These are phyloP conservation scores for Brachycybe producta DNA, from an alignment of 2,888 invertebrate genomes.

Conservation along the genomic window DNA sequence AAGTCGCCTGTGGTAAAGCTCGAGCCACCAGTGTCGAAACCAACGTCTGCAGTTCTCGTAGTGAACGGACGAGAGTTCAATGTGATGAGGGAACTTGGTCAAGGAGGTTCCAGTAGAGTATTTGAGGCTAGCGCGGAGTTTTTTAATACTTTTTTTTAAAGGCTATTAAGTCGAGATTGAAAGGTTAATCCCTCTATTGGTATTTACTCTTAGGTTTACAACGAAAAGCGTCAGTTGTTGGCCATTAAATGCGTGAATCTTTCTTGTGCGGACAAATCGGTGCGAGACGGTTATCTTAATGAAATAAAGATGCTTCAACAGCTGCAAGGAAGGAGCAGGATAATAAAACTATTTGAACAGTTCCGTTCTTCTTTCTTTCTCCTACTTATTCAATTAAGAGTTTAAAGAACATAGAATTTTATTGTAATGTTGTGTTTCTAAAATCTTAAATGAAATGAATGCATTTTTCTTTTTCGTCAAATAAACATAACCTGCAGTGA, in stretches of 20 bases:
- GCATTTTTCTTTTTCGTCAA: too few relatives aligned
- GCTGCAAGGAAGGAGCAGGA: conserved; percentile 65
- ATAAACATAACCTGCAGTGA: conserved; percentile 3
- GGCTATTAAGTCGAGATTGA: not conserved
- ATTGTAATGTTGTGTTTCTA: not conserved
- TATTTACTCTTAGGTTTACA: conserved; percentile 51
- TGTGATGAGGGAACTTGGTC: conserved; percentile 60
- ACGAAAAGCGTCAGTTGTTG: conserved; percentile 44
- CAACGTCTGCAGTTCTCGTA: too few relatives aligned
- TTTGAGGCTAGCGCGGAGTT: conserved; percentile 34
- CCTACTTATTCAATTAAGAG: too few relatives aligned
- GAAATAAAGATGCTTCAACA: conserved; percentile 71
- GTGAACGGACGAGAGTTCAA: conserved; percentile 62
- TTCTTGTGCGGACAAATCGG: conserved; percentile 50
- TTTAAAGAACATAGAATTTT: not conserved
- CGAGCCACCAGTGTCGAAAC: too few relatives aligned
- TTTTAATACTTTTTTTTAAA: not conserved
- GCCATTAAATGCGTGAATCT: conserved; percentile 78
- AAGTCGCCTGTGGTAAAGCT: too few relatives aligned
- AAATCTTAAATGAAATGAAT: conserved; percentile 1
- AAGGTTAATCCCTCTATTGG: not conserved
- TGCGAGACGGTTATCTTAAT: conserved; percentile 68
- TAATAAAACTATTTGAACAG: conserved; percentile 77
- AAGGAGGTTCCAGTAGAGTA: conserved; percentile 83
- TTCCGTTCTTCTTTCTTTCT: too few relatives aligned